These are phyloP conservation scores for Plecturocebus donacophilus DNA, from an alignment of 2,113 vertebrate genomes.

Conservation along the genomic window DNA sequence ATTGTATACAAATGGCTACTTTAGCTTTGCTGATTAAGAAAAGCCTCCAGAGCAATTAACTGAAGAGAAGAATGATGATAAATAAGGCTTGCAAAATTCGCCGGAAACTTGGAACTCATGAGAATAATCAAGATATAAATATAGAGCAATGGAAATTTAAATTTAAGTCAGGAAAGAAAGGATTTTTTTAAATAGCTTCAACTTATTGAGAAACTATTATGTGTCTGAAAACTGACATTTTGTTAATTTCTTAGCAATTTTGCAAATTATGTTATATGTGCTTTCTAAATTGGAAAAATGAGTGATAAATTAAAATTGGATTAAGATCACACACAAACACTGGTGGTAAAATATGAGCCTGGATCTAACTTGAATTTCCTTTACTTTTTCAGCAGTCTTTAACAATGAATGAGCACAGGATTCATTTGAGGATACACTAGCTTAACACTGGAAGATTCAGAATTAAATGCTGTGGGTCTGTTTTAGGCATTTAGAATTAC, in stretches of 20 bases:
- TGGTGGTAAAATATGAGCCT: background rate
- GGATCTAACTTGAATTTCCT: background rate
- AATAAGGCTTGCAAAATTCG: background rate
- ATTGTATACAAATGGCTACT: background rate
- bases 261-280: background rate
- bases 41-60: background rate
- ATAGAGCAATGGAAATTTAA: background rate
- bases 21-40: background rate
- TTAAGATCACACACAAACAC: background rate
- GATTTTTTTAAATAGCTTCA: background rate
- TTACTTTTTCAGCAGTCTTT: background rate
- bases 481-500: background rate
- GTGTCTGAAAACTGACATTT: background rate
- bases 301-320: background rate
- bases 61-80: background rate
- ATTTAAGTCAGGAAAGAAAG: background rate
- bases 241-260: background rate
- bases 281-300: background rate
- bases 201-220: background rate
- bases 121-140: background rate
- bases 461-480: background rate
- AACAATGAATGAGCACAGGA: background rate
- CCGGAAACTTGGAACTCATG: background rate
- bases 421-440: background rate
- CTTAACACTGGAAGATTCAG: background rate